Conservation (phyloP, 2,113 vertebrate genomes). For the Petrocephalus zakoni region DNA sequence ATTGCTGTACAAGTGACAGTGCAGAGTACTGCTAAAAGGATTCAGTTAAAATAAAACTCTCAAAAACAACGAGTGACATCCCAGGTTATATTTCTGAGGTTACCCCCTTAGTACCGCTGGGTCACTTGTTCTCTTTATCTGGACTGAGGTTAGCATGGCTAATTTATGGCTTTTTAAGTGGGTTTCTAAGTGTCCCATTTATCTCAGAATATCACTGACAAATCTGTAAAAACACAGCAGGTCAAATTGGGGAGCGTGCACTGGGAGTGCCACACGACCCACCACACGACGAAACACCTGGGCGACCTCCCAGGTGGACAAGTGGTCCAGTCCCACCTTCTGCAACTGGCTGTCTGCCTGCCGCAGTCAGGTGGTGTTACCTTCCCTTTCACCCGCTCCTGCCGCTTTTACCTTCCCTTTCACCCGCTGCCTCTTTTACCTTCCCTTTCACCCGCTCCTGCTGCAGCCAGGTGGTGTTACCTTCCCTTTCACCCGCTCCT, state of each 20-base stretch:
- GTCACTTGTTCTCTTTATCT: neutral
- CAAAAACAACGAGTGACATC: neutral
- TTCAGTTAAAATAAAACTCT: neutral
- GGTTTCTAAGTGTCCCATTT: neutral
- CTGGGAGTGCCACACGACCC: too few species aligned
- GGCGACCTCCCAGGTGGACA: too few species aligned
- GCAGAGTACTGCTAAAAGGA: neutral
- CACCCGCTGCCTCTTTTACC: too few species aligned
- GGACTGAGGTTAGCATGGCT: neutral
- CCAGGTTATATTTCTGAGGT: neutral
- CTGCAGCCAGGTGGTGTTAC: too few species aligned
- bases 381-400: too few species aligned
- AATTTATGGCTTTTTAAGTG: slow-evolving; percentile 7
- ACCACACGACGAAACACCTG: too few species aligned
- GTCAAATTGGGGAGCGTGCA: too few species aligned
- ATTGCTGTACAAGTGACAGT: neutral
- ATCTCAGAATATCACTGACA: neutral
- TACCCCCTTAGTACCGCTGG: neutral
- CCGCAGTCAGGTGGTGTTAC: too few species aligned
- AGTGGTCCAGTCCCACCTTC: too few species aligned
- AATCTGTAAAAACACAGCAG: neutral
- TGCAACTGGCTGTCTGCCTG: too few species aligned
- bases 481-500: too few species aligned
- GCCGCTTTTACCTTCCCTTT: neutral
- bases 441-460: too few species aligned